Percentiles rank a stretch among this genome's conserved stretches.
Evolutionary conservation across 2,113 vertebrate species (phyloP).

Genomic region (Psephotus haematonotus): DNA sequence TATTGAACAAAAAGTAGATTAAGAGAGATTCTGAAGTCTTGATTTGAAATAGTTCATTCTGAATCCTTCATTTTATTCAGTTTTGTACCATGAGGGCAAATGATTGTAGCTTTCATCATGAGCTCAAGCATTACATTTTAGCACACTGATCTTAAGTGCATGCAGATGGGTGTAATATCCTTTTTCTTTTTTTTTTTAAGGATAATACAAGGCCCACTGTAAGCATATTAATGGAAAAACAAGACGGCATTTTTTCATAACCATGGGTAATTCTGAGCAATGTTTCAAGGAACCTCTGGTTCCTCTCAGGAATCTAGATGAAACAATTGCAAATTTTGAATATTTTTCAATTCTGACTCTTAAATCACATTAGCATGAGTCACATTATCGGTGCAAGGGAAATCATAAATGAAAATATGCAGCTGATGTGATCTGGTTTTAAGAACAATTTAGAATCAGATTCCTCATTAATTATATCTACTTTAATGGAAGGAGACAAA

Average conservation of each 20-base stretch:
- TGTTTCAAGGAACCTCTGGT: not conserved
- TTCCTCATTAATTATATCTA: not conserved
- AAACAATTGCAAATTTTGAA: not conserved
- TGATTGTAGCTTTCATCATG: conserved; percentile 27
- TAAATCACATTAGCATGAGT: not conserved
- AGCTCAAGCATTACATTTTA: conserved; percentile 26
- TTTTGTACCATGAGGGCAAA: conserved; percentile 27
- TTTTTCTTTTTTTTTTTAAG: not conserved
- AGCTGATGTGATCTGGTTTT: not conserved
- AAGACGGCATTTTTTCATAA: not conserved
- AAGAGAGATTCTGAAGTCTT: conserved; percentile 16
- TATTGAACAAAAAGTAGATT: not conserved
- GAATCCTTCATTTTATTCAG: conserved; percentile 41
- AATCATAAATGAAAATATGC: not conserved
- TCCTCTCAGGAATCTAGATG: not conserved
- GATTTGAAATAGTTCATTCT: conserved; percentile 30
- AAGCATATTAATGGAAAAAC: not conserved
- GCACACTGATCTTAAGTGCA: not conserved
- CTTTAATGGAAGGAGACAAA: not conserved
- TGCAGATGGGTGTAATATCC: not conserved
- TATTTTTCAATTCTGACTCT: not conserved
- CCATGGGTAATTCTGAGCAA: not conserved
- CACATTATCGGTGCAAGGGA: not conserved
- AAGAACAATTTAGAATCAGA: not conserved
- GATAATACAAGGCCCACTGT: not conserved